phyloP scores from a whole-genome alignment of 2,797 vertebrate species.

The Premnoplex brunnescens region DNA sequence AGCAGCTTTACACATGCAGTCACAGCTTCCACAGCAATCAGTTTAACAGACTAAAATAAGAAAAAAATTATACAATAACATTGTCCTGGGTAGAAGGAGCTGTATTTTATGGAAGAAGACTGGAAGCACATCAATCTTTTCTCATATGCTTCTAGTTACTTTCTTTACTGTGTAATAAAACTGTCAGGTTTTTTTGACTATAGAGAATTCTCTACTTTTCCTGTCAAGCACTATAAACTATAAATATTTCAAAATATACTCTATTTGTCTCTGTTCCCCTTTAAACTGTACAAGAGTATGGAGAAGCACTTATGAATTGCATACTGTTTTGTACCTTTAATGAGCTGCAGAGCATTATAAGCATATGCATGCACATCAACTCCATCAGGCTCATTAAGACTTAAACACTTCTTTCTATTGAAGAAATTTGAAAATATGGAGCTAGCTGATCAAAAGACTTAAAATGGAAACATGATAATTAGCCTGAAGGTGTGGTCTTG shows the following conservation, averaged over 20 bases:
- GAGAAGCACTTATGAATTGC: not conserved
- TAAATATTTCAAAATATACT: not conserved
- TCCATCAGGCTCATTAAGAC: not conserved
- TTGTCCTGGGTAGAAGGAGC: not conserved
- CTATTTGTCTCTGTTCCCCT: not conserved
- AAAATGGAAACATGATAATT: not conserved
- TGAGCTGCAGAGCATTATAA: not conserved
- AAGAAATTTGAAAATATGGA: not conserved
- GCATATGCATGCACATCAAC: rapidly evolving
- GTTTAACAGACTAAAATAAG: not conserved
- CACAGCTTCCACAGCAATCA: not conserved
- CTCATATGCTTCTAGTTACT: not conserved
- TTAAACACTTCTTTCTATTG: not conserved
- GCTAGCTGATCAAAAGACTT: not conserved
- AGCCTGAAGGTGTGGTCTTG: not conserved
- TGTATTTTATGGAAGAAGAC: not conserved
- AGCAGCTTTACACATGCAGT: not conserved
- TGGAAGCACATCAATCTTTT: not conserved
- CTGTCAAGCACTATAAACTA: not conserved
- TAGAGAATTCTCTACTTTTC: not conserved
- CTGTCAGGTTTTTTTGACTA: not conserved
- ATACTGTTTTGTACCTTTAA: not conserved
- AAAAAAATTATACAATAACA: not conserved
- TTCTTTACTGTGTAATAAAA: not conserved
- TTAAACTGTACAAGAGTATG: not conserved